Conservation (phyloP, 2,797 vertebrate species). For the Meriones psammophilus region DNA sequence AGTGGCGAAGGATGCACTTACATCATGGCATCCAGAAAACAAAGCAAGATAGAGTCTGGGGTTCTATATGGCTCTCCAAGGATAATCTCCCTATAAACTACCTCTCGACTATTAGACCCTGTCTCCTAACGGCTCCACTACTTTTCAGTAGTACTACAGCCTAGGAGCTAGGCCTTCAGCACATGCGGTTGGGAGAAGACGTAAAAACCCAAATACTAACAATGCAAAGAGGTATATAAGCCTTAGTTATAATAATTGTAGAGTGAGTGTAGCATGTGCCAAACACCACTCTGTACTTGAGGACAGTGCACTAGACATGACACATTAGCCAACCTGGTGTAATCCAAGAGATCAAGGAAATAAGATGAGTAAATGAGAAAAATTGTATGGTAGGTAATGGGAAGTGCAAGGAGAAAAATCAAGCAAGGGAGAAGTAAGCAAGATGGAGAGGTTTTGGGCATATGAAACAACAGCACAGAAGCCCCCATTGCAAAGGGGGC, state of each 20-base stretch:
- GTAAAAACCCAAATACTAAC: not conserved
- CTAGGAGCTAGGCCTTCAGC: not conserved
- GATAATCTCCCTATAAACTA: not conserved
- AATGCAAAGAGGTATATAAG: too few species aligned
- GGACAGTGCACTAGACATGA: not conserved
- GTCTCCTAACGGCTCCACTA: not conserved
- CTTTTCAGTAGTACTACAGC: too few species aligned
- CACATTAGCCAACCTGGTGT: not conserved
- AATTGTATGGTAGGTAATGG: not conserved
- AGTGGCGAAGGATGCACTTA: not conserved
- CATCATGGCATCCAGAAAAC: not conserved
- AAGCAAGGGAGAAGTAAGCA: not conserved
- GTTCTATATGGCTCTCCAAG: not conserved
- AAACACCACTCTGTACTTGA: not conserved
- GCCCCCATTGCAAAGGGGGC: not conserved
- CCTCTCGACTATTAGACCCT: not conserved
- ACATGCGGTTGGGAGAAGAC: not conserved
- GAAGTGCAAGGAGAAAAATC: not conserved
- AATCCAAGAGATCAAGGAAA: not conserved
- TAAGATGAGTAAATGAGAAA: not conserved
- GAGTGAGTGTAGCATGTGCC: too few species aligned
- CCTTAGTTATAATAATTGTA: not conserved
- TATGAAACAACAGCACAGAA: not conserved
- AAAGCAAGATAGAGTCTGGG: not conserved
- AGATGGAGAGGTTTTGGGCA: not conserved